A percentile compares a stretch with the other conserved stretches of the same genome.
Conservation (phyloP, 2,888 invertebrate genomes). For the Drosophila borealis region DNA sequence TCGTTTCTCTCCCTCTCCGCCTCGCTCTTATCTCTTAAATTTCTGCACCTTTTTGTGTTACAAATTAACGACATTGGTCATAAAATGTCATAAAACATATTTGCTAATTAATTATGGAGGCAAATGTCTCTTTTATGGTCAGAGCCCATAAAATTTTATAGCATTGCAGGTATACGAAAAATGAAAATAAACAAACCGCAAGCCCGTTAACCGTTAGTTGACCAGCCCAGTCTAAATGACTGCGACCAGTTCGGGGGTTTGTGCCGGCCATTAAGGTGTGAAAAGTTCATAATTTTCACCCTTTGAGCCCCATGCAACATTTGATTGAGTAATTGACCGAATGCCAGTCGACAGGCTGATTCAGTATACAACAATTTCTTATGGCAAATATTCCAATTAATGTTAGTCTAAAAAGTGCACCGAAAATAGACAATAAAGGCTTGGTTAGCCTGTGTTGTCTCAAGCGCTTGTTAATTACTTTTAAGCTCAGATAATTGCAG, state of each 20-base stretch:
- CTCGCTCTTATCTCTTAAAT: slow-evolving; percentile 3
- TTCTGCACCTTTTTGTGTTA: slow-evolving; percentile 3
- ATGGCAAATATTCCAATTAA: slow-evolving; percentile 7
- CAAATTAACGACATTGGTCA: slow-evolving; percentile 49
- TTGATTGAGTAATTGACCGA: slow-evolving; percentile 28
- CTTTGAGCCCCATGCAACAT: slow-evolving; percentile 19
- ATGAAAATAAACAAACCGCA: slow-evolving; percentile 17
- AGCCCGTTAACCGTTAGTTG: slow-evolving; percentile 32
- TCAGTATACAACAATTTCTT: background rate
- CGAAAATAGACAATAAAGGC: slow-evolving; percentile 11
- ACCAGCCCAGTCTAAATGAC: slow-evolving; percentile 30
- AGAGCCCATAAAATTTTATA: slow-evolving; percentile 56
- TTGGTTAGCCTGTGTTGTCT: background rate
- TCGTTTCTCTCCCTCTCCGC: background rate
- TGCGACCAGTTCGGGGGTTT: slow-evolving; percentile 12
- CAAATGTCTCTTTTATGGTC: slow-evolving; percentile 50
- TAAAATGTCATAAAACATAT: slow-evolving; percentile 57
- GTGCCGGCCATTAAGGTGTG: slow-evolving; percentile 57
- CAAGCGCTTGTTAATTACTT: slow-evolving; percentile 47
- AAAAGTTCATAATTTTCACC: slow-evolving; percentile 51
- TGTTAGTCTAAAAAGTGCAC: slow-evolving; percentile 20
- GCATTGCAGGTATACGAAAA: slow-evolving; percentile 39
- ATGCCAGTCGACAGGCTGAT: background rate
- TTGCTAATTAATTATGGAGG: slow-evolving; percentile 69
- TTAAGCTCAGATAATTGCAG: slow-evolving; percentile 41